A percentile compares a stretch with the other conserved stretches of the same genome.
These are phyloP conservation scores for Pyxicephalus adspersus DNA, from an alignment of 2,113 vertebrate genomes.

Conservation along the genomic window DNA sequence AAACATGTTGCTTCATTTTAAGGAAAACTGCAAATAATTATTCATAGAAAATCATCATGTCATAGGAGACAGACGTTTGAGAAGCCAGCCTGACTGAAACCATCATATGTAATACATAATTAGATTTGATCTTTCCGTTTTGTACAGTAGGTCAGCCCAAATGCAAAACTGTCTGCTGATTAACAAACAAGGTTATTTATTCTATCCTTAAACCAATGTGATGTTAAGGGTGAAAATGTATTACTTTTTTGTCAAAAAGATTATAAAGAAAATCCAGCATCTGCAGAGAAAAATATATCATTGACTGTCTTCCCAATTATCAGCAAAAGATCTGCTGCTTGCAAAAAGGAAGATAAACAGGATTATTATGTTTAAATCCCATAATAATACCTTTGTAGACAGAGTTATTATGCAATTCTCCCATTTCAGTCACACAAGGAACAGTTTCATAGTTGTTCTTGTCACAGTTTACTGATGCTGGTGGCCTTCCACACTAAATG, in stretches of 20 bases:
- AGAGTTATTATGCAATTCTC: constrained; percentile 30
- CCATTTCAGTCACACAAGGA: constrained; percentile 36
- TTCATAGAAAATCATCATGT: constrained; percentile 16
- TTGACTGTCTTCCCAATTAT: constrained; percentile 46
- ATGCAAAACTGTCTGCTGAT: neutral
- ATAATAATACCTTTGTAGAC: constrained; percentile 38
- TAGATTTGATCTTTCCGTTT: constrained; percentile 23
- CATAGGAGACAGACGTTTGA: neutral
- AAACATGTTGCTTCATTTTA: constrained; percentile 3
- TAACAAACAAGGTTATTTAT: constrained; percentile 40
- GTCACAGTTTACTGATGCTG: constrained; percentile 45
- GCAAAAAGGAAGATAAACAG: constrained; percentile 42
- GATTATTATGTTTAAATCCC: constrained; percentile 48
- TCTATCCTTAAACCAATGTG: constrained; percentile 19
- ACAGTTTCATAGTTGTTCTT: constrained; percentile 36
- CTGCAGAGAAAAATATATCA: constrained; percentile 13
- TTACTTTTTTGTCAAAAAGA: constrained; percentile 27
- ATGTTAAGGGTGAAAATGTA: constrained; percentile 14
- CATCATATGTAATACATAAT: constrained; percentile 8
- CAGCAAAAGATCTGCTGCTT: constrained; percentile 41
- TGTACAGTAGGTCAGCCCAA: constrained; percentile 5
- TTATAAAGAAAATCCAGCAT: constrained; percentile 32
- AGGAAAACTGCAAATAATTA: constrained; percentile 39
- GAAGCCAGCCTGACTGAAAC: neutral
- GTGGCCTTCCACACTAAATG: constrained; percentile 31